These are phyloP conservation scores for Drosophila koepferae DNA, from an alignment of 2,888 invertebrate species.

Conservation along the genomic window DNA sequence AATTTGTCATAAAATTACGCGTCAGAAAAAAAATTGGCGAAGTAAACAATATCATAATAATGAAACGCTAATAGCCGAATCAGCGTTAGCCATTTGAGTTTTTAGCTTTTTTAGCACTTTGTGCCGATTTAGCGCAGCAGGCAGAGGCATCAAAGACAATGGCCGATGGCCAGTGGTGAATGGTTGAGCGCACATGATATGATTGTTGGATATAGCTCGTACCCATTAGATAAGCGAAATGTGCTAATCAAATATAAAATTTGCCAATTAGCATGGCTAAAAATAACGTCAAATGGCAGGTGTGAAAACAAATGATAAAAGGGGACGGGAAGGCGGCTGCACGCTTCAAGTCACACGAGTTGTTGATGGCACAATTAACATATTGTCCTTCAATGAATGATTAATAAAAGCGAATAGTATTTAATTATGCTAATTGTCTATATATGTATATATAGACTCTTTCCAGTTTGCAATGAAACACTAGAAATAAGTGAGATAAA, in stretches of 20 bases:
- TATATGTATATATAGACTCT: constrained; percentile 11
- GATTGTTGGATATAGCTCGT: constrained; percentile 16
- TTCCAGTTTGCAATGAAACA: constrained; percentile 20
- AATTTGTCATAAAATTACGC: constrained; percentile 25
- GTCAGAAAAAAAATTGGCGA: not conserved
- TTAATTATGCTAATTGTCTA: constrained; percentile 50
- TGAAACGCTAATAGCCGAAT: constrained; percentile 49
- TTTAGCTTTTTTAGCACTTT: constrained; percentile 63
- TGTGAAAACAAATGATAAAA: not conserved
- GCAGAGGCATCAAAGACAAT: not conserved
- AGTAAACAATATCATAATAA: constrained; percentile 4
- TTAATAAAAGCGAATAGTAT: constrained; percentile 40
- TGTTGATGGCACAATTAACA: constrained; percentile 22
- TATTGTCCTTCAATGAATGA: constrained; percentile 47
- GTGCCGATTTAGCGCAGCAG: constrained; percentile 12
- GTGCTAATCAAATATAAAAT: constrained; percentile 44
- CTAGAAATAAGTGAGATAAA: not conserved
- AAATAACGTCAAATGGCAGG: constrained; percentile 12
- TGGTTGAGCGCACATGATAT: not conserved
- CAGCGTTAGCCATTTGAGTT: constrained; percentile 33
- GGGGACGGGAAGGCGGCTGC: not conserved
- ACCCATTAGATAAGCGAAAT: constrained; percentile 24
- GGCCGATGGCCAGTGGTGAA: constrained; percentile 7
- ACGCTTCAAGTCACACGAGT: constrained; percentile 38
- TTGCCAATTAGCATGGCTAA: constrained; percentile 40